A percentile compares a stretch with the other conserved stretches of the same genome.
phyloP scores from a whole-genome alignment of 1,140 invertebrate genomes.

The Achatina immaculata region DNA sequence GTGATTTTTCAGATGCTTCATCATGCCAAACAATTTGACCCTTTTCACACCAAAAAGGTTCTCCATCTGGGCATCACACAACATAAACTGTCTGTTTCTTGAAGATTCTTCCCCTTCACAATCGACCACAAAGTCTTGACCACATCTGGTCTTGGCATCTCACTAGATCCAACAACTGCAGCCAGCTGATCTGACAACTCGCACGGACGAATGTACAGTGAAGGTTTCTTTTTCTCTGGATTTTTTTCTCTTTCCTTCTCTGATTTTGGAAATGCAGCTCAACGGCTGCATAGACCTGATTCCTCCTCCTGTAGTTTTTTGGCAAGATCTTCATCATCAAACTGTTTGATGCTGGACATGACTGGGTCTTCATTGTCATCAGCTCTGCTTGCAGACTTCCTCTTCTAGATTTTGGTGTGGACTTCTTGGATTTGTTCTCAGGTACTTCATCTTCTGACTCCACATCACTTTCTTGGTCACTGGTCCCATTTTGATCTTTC shows the following conservation, averaged over 20 bases:
- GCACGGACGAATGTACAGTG: slow-evolving; percentile 25
- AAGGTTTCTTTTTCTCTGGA: slow-evolving; percentile 34
- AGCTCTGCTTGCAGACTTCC: slow-evolving; percentile 30
- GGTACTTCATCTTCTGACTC: slow-evolving; percentile 24
- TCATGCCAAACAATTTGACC: slow-evolving; percentile 20
- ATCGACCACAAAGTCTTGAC: slow-evolving; percentile 38
- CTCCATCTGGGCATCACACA: slow-evolving; percentile 28
- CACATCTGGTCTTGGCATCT: slow-evolving; percentile 33
- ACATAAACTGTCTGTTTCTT: slow-evolving; percentile 32
- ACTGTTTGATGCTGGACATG: slow-evolving; percentile 31
- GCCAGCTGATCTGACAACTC: slow-evolving; percentile 20
- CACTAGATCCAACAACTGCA: slow-evolving; percentile 22
- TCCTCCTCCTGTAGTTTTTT: slow-evolving; percentile 35
- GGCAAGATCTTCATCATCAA: slow-evolving; percentile 32
- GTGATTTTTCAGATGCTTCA: slow-evolving; percentile 34
- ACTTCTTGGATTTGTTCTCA: slow-evolving; percentile 22
- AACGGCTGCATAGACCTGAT: slow-evolving; percentile 3
- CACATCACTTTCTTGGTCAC: neutral
- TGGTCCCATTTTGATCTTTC: slow-evolving; percentile 17
- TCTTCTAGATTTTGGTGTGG: slow-evolving; percentile 22
- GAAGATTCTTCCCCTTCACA: slow-evolving; percentile 39
- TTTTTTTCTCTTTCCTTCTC: slow-evolving; percentile 29
- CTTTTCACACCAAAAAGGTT: slow-evolving; percentile 29
- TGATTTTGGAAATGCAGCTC: slow-evolving; percentile 20
- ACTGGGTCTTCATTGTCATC: slow-evolving; percentile 36